Percentiles rank a stretch among this genome's conserved stretches.
These are phyloP conservation scores for Blera fallax DNA, from an alignment of 2,888 invertebrate genomes.

Conservation along the genomic window DNA sequence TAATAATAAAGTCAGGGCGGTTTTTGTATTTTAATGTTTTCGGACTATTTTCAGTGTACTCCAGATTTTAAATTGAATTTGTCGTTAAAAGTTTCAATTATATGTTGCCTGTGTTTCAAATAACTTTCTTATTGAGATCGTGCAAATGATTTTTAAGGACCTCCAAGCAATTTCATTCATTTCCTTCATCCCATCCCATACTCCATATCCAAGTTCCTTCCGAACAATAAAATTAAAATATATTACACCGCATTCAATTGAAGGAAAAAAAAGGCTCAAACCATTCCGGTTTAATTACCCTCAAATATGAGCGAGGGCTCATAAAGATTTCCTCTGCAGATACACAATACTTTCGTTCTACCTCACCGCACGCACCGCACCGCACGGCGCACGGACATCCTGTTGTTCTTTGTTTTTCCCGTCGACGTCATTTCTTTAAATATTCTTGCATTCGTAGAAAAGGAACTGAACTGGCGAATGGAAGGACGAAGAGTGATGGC, in stretches of 20 bases:
- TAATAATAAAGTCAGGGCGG: too few species aligned
- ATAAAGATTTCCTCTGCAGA: constrained; percentile 49
- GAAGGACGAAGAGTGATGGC: constrained; percentile 40
- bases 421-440: constrained; percentile 33
- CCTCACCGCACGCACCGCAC: constrained; percentile 21
- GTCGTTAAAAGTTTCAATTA: background rate
- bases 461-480: background rate
- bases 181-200: background rate
- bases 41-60: background rate
- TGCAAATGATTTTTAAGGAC: constrained; percentile 15
- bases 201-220: background rate
- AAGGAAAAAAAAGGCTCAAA: constrained; percentile 23
- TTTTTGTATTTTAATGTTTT: too few species aligned
- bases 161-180: background rate
- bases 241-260: constrained; percentile 25
- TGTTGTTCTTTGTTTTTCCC: background rate
- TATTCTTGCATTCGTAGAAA: constrained; percentile 19
- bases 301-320: constrained; percentile 47
- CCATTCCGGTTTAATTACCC: constrained; percentile 51
- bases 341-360: constrained; percentile 24
- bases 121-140: background rate
- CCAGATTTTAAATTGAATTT: background rate
- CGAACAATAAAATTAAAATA: constrained; percentile 44
- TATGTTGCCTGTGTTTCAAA: background rate
- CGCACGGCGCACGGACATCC: constrained; percentile 43